phyloP scores from a whole-genome alignment of 1,140 invertebrate species.

The Drosophila bifasciata region DNA sequence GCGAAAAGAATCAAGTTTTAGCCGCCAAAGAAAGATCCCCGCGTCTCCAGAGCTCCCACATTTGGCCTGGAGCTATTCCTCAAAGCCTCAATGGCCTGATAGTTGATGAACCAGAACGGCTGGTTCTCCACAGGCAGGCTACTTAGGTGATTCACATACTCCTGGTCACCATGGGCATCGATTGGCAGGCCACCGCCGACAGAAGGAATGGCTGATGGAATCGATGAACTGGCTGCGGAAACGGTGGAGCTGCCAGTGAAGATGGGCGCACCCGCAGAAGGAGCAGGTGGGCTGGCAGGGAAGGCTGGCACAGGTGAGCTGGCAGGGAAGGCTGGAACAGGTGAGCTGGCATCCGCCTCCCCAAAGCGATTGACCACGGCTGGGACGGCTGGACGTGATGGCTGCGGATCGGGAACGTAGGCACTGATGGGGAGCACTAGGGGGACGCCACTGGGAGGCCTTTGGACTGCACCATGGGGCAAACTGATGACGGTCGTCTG shows the following conservation, averaged over 20 bases:
- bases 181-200: constrained; percentile 48
- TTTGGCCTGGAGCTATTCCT: constrained; percentile 63
- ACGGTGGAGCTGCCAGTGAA: neutral
- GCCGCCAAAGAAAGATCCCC: constrained; percentile 73
- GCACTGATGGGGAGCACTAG: constrained; percentile 51
- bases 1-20: constrained; percentile 28
- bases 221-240: neutral
- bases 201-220: neutral
- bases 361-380: constrained; percentile 58
- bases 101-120: constrained; percentile 85
- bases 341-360: constrained; percentile 3
- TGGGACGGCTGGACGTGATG: neutral
- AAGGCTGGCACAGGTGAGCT: neutral
- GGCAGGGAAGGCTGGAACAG: neutral
- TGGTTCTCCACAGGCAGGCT: constrained; percentile 84
- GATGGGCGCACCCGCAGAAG: neutral
- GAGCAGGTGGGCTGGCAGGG: neutral
- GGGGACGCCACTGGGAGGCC: constrained; percentile 70
- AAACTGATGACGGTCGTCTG: constrained; percentile 28
- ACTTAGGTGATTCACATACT: constrained; percentile 83
- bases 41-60: constrained; percentile 56
- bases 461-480: constrained; percentile 63
- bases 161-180: constrained; percentile 84
- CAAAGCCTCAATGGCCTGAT: constrained; percentile 81
- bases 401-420: constrained; percentile 11